Percentiles rank a stretch among this genome's conserved stretches.
phyloP scores from a whole-genome alignment of 2,888 invertebrate species.

The Trissonchulus latispiculum region DNA sequence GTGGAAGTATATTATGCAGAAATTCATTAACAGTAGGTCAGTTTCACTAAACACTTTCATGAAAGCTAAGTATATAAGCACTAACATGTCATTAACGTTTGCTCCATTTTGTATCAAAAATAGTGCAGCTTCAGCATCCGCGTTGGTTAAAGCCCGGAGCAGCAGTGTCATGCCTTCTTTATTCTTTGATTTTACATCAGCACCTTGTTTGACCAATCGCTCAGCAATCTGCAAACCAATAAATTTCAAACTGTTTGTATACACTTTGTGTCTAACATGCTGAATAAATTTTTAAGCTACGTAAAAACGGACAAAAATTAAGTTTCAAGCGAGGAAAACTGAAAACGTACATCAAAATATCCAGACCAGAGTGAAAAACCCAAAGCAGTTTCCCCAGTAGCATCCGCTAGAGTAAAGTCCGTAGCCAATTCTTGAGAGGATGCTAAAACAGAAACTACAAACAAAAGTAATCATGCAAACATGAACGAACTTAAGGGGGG shows the following conservation, averaged over 20 bases:
- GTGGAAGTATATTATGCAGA: too few relatives aligned
- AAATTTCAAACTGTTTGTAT: too few relatives aligned
- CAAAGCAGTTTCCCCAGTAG: not conserved
- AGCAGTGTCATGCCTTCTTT: conserved; percentile 25
- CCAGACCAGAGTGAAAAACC: not conserved
- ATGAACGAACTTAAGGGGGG: too few relatives aligned
- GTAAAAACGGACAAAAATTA: too few relatives aligned
- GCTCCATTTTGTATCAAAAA: conserved; percentile 79
- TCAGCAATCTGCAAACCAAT: conserved; percentile 29
- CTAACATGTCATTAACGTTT: conserved; percentile 63
- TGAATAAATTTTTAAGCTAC: too few relatives aligned
- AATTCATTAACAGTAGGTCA: too few relatives aligned
- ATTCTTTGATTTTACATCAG: conserved; percentile 28
- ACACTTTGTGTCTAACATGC: too few relatives aligned
- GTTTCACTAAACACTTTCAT: too few relatives aligned
- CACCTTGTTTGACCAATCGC: conserved; percentile 29
- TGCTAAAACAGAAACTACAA: not conserved
- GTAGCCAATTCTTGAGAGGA: not conserved
- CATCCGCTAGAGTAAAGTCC: not conserved
- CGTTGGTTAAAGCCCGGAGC: conserved; percentile 22
- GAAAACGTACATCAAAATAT: not conserved
- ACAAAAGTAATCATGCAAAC: too few relatives aligned
- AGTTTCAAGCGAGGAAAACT: too few relatives aligned
- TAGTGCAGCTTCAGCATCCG: conserved; percentile 57
- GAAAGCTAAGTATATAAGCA: too few relatives aligned